phyloP scores from a whole-genome alignment of 2,113 vertebrate species.

The Bombycilla garrulus region DNA sequence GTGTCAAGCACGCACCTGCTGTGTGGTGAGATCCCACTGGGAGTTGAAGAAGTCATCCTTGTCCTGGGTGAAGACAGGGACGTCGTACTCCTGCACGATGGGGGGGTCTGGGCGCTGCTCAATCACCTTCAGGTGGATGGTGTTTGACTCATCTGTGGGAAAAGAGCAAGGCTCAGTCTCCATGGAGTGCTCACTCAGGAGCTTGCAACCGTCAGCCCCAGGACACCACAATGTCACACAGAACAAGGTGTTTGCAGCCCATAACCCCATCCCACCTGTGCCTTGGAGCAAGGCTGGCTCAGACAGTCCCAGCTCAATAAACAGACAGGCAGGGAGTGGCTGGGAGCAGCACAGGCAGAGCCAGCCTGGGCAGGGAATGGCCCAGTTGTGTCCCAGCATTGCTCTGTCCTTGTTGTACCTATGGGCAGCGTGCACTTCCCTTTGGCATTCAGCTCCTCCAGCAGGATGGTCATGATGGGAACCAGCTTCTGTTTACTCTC shows the following conservation, averaged over 20 bases:
- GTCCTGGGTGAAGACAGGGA: slow-evolving; percentile 91
- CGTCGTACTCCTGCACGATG: slow-evolving; percentile 92
- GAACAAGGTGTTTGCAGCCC: neutral
- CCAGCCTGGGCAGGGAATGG: rapidly evolving
- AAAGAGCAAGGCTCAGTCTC: neutral
- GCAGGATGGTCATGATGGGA: slow-evolving; percentile 93
- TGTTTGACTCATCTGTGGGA: slow-evolving; percentile 90
- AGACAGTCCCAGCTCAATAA: neutral
- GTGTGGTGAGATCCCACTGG: slow-evolving; percentile 97
- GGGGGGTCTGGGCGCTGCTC: slow-evolving; percentile 87
- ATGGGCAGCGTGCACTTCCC: slow-evolving; percentile 94
- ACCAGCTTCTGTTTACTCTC: slow-evolving; percentile 97
- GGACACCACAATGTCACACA: rapidly evolving
- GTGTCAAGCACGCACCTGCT: slow-evolving; percentile 77
- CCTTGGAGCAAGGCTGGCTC: neutral
- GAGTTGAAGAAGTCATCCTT: slow-evolving; percentile 92
- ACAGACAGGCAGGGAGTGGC: neutral
- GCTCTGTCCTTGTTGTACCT: neutral
- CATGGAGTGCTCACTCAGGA: neutral
- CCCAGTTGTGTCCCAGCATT: neutral
- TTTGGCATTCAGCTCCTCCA: slow-evolving; percentile 93
- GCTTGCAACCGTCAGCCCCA: rapidly evolving
- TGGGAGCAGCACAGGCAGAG: neutral
- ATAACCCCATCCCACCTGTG: neutral
- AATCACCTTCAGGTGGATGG: slow-evolving; percentile 94